These are phyloP conservation scores for Drosophila pseudoobscura DNA, from an alignment of 1,140 invertebrate species.

Conservation along the genomic window DNA sequence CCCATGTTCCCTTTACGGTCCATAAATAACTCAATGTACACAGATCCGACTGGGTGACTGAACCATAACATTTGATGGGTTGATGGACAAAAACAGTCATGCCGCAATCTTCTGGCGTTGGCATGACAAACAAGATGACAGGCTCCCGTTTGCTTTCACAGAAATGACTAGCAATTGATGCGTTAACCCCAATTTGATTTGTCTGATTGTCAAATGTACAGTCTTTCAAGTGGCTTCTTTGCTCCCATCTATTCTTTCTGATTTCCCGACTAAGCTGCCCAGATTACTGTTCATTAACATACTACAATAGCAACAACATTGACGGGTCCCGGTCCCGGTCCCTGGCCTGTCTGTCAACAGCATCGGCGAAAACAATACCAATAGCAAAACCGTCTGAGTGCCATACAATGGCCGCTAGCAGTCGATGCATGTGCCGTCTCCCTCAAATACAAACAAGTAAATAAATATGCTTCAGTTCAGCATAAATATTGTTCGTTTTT, in stretches of 20 bases:
- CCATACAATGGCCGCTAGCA: conserved; percentile 22
- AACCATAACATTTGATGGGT: conserved; percentile 40
- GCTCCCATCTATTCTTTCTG: not conserved
- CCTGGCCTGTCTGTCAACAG: conserved; percentile 40
- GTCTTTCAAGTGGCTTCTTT: conserved; percentile 44
- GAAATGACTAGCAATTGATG: conserved; percentile 48
- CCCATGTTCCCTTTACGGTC: conserved; percentile 33
- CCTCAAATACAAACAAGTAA: conserved; percentile 50
- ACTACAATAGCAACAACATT: conserved; percentile 10
- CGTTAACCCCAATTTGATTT: conserved; percentile 64
- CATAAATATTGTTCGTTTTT: conserved; percentile 48
- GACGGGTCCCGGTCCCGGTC: too few relatives aligned
- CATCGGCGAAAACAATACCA: conserved; percentile 50
- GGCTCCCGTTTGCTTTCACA: conserved; percentile 38
- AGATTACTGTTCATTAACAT: conserved; percentile 70
- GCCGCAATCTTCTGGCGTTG: conserved; percentile 14
- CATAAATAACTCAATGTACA: conserved; percentile 45
- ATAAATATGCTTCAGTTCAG: conserved; percentile 57
- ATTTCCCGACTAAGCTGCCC: conserved; percentile 16
- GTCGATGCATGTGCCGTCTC: conserved; percentile 24
- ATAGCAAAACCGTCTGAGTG: conserved; percentile 41
- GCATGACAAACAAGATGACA: conserved; percentile 44
- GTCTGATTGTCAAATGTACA: conserved; percentile 44
- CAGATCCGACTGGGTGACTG: conserved; percentile 1
- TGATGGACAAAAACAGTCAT: not conserved